phyloP scores from a whole-genome alignment of 1,140 invertebrate species.

The Stenopsyche tienmushanensis region DNA sequence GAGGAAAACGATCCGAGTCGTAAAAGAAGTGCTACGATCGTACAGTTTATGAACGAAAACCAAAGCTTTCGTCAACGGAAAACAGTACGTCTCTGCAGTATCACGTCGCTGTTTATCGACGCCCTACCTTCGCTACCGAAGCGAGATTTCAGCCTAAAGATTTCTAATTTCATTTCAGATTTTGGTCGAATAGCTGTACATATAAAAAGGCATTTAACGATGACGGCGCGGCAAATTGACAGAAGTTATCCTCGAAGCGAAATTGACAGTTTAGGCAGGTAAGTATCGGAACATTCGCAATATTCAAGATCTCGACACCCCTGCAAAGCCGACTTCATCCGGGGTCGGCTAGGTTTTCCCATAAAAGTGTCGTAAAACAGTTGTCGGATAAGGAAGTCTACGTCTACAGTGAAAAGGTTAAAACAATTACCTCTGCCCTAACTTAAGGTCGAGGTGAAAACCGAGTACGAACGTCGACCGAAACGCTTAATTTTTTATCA shows the following conservation, averaged over 20 bases:
- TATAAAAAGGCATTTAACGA: neutral
- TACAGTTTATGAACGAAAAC: no score
- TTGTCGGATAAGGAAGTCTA: slow-evolving; percentile 20
- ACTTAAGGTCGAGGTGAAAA: slow-evolving; percentile 4
- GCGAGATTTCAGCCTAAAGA: neutral
- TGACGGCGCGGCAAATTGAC: no score
- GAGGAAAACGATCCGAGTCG: no score
- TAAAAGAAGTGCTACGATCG: no score
- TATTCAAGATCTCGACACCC: neutral
- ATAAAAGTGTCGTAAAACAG: slow-evolving; percentile 28
- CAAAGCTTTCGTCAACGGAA: no score
- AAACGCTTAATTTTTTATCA: slow-evolving; percentile 7
- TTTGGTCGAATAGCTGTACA: neutral
- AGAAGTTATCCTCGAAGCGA: no score
- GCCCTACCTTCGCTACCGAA: no score
- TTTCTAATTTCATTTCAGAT: neutral
- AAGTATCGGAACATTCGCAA: neutral
- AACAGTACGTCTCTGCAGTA: no score
- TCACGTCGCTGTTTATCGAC: no score
- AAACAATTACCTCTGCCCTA: slow-evolving; percentile 26
- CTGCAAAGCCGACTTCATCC: slow-evolving; percentile 18
- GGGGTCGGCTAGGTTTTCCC: slow-evolving; percentile 17
- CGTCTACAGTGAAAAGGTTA: slow-evolving; percentile 26
- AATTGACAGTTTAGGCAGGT: neutral
- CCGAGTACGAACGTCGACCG: neutral